Base-by-base conservation (phyloP, 2,113 vertebrate genomes). In the Verasper variegatus region DNA sequence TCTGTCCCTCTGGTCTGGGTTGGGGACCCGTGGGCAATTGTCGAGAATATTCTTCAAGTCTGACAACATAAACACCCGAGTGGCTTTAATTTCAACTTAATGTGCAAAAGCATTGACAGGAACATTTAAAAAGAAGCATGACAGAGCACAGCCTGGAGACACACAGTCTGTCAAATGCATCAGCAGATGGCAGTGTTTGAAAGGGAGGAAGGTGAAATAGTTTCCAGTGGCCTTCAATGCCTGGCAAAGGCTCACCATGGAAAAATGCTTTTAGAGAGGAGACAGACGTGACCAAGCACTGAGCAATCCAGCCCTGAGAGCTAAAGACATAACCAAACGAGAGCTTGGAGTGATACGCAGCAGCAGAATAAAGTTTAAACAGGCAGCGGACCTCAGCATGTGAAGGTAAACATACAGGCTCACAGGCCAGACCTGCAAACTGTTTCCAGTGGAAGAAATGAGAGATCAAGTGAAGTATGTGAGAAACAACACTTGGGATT, bases 21-120 rank as follows among this genome's bases (percentile, higher is more conserved):
- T 99, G 31, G 96, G 92, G 58, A 97, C 92, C 70, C 73, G 94
- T 56, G 92, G 97, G 86, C 98, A 99, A 88, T 99, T 99, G 88
- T 99, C 98, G 70, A 97, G 88, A 85, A 96, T 92, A 80, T 99
- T 99, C 82, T 95, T 97, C 87, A 98, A 89, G 66, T 96, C 98
- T 99, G 81, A 2, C 20, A 69, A 71, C n/a, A 79, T 15, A 23
- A 87, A 81, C 84, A 87, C 1, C 59, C 80, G n/a, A 81, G 24
- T 37, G 4, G 13, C 2, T 47, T 40, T 71, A 42, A 73, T 64
- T 73, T 74, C 37, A 87, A 74, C 14, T 11, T 61, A 21, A 76
- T 68, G 82, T 76, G 60, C 59, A 52, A 79, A 74, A 71, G 23
- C 10, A 27, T 9, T 71, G 54, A 76, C 65, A 62, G 49, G 40